Base-by-base conservation (phyloP, 2,888 invertebrate species). In the Ellobium chinense region DNA sequence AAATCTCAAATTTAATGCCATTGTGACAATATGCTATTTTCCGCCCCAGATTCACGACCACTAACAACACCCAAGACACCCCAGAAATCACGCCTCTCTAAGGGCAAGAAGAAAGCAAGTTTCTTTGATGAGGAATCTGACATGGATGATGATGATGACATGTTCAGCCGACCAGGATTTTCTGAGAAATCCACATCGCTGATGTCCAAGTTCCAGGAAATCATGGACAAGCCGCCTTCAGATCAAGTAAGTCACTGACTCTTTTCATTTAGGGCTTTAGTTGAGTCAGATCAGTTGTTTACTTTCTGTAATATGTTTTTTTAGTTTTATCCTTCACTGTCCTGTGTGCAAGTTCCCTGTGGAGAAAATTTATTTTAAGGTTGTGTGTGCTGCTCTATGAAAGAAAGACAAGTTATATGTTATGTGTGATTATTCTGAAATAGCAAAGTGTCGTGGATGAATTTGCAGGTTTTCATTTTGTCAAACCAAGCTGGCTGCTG, bases 141-240 rank as follows among this genome's bases (percentile, higher is more conserved):
- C 3, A 75, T 78, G 0, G 37, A 27, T 37, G 68, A 69, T 36
- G 75, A 65, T 24, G 79, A 69, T n/a, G 78, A 46, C 34, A 37
- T 58, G 29, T 27, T 63, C 37, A 68, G 54, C 39, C 69, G 58
- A 29, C 27, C 39, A 24, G 63, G 54, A n/a, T 14, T 68, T 29
- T 69, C 76, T n/a, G 36, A 39, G 39, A 79, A 78, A 65, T 78
- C 80, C 27, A 84, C 88, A 36, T 80, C 86, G n/a, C 29, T 76
- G 2, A 83, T 87, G 86, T 86, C 87, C 46, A 90, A 90, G 80
- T 87, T 91, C 84, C 85, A 90, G 60, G 86, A 87, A 18, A 85
- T 89, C 27, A 86, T 90, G 85, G 83, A 88, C 7, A 87, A 87
- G 73, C 82, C 89, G 7, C 86, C 89, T 14, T 82, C 89, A 7